Conservation (phyloP, 2,797 vertebrate genomes). For the Pseudochirops cupreus region DNA sequence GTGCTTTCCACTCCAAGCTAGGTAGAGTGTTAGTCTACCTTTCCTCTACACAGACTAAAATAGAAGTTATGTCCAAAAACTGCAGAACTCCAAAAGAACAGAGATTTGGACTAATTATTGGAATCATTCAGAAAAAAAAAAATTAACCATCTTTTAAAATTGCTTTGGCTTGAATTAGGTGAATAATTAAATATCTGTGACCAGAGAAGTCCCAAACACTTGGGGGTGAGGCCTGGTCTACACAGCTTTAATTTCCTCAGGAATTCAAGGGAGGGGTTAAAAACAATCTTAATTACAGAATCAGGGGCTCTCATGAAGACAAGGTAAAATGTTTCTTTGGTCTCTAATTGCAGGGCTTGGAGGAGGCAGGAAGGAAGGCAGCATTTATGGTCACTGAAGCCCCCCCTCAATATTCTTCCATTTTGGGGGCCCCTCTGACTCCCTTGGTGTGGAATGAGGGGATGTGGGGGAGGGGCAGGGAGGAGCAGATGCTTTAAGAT, state of each 20-base stretch:
- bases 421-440: conserved; percentile 60
- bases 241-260: neutral
- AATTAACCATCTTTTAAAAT: neutral
- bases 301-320: neutral
- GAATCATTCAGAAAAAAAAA: conserved; percentile 30
- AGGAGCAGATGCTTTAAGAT: conserved; percentile 81
- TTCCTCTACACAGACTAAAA: conserved; percentile 3
- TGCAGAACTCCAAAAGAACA: conserved; percentile 28
- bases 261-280: neutral
- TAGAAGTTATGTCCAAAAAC: conserved; percentile 29
- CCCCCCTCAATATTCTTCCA: conserved; percentile 7
- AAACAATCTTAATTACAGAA: neutral
- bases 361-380: conserved; percentile 10
- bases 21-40: neutral
- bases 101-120: conserved; percentile 31
- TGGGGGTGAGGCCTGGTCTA: conserved; percentile 12
- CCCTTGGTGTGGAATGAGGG: conserved; percentile 42
- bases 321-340: neutral
- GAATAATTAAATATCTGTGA: conserved; percentile 24
- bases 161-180: conserved; percentile 53
- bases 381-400: neutral
- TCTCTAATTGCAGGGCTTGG: neutral
- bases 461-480: conserved; percentile 61
- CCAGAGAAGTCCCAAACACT: conserved; percentile 5
- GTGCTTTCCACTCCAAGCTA: neutral